Evolutionary conservation across 2,888 invertebrate genomes (phyloP).

Genomic region (Erebia ligea): DNA sequence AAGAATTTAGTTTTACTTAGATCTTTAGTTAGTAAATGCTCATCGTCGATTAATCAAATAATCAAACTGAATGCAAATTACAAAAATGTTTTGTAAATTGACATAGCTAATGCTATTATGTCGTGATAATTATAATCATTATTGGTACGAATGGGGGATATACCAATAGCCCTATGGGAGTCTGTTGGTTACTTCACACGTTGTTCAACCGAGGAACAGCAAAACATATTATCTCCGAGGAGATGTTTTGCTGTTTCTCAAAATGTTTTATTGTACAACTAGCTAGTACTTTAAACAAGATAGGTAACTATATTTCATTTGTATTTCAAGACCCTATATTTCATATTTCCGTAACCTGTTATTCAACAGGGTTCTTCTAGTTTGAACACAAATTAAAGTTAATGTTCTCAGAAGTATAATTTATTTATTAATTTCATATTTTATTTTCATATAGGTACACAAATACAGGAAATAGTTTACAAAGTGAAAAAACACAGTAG

Average conservation of each 20-base stretch:
- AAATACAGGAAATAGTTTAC: too few species aligned
- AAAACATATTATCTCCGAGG: constrained; percentile 19
- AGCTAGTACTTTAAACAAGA: background rate
- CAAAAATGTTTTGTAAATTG: too few species aligned
- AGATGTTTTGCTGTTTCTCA: constrained; percentile 26
- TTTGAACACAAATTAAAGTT: too few species aligned
- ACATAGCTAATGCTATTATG: too few species aligned
- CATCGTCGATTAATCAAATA: too few species aligned
- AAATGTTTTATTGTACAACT: constrained; percentile 19
- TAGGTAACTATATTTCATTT: background rate
- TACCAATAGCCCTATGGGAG: constrained; percentile 26
- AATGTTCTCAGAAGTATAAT: background rate
- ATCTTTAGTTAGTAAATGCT: too few species aligned
- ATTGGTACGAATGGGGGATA: constrained; percentile 11
- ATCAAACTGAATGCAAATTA: too few species aligned
- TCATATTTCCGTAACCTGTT: background rate
- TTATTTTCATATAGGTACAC: too few species aligned
- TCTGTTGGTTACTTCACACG: constrained; percentile 28
- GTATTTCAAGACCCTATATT: background rate
- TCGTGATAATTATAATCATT: too few species aligned
- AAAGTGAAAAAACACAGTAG: too few species aligned
- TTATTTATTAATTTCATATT: too few species aligned
- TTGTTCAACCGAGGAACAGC: constrained; percentile 15
- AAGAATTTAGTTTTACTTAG: too few species aligned
- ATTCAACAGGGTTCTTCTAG: background rate